Percentiles rank a stretch among this genome's conserved stretches.
Conservation (phyloP, 2,888 invertebrate genomes). For the Spilarctia lutea region DNA sequence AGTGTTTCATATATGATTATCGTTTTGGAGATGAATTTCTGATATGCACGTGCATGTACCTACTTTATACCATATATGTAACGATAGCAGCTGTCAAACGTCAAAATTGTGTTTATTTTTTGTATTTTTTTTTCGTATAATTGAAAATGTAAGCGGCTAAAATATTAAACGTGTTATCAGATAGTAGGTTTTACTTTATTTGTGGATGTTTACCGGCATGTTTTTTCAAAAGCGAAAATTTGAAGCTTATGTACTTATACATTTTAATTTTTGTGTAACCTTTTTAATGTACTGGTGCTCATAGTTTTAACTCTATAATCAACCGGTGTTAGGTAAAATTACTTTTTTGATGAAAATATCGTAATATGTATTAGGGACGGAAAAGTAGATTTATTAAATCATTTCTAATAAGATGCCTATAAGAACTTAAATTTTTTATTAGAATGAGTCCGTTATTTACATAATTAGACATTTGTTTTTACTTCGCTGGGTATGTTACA, state of each 20-base stretch:
- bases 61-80: slow-evolving; percentile 57
- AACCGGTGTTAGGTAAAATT: background rate
- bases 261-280: background rate
- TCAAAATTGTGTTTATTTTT: slow-evolving; percentile 64
- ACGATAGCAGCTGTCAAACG: slow-evolving; percentile 76
- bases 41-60: slow-evolving; percentile 71
- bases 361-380: background rate
- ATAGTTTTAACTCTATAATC: background rate
- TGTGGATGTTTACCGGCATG: background rate
- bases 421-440: background rate
- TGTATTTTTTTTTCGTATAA: slow-evolving; percentile 40
- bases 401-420: background rate
- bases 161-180: background rate
- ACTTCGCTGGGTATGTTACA: background rate
- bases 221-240: background rate
- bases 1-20: slow-evolving; percentile 71
- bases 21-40: slow-evolving; percentile 63
- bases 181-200: background rate
- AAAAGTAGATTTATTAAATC: background rate
- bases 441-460: background rate
- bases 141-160: slow-evolving; percentile 26
- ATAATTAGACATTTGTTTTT: background rate
- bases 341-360: background rate
- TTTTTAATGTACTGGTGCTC: background rate
- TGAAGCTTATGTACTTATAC: background rate